phyloP scores from a whole-genome alignment of 2,888 invertebrate species.

The Leptinotarsa peninsularis region DNA sequence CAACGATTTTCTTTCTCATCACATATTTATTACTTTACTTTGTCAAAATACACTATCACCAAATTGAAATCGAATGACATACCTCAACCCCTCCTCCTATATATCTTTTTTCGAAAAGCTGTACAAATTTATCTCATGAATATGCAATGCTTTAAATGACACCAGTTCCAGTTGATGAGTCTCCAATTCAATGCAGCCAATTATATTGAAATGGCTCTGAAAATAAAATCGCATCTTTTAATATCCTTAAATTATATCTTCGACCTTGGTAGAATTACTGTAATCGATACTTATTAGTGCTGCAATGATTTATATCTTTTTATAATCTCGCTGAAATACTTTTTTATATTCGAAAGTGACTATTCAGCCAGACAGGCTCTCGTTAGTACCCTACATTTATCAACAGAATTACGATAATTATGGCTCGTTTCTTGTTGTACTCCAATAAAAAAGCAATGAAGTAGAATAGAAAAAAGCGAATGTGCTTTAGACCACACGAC shows the following conservation, averaged over 20 bases:
- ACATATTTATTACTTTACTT: no score
- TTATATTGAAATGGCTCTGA: slow-evolving; percentile 10
- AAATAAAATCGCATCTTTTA: slow-evolving; percentile 23
- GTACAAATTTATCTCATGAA: background rate
- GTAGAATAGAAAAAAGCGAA: no score
- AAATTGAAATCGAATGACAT: no score
- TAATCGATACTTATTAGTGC: slow-evolving; percentile 22
- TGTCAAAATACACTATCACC: no score
- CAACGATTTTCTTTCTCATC: no score
- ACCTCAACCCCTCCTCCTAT: no score
- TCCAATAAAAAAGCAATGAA: no score
- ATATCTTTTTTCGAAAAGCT: background rate
- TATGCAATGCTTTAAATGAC: slow-evolving; percentile 13
- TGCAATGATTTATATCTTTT: slow-evolving; percentile 4
- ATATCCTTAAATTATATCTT: slow-evolving; percentile 25
- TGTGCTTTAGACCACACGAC: no score
- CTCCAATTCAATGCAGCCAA: slow-evolving; percentile 27
- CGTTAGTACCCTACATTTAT: background rate
- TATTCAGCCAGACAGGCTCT: background rate
- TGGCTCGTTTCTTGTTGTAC: no score
- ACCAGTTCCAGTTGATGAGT: slow-evolving; percentile 9
- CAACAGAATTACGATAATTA: no score
- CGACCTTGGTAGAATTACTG: slow-evolving; percentile 16
- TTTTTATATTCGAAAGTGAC: background rate
- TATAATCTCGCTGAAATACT: background rate